Evolutionary conservation across 2,113 vertebrate genomes (phyloP).

Genomic region (Otis tarda): DNA sequence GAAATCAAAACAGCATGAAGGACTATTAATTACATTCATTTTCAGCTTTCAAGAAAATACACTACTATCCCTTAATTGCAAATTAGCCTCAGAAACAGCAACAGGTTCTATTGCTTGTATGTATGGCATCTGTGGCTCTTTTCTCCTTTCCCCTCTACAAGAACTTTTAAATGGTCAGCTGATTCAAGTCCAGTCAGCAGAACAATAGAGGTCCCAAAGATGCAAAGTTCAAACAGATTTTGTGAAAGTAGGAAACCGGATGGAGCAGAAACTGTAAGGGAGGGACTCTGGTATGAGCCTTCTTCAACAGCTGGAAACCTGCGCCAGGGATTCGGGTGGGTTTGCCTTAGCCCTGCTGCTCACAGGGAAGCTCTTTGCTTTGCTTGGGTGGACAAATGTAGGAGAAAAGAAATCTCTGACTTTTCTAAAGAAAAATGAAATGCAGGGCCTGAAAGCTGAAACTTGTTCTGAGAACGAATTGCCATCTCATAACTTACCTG

Average conservation of each 20-base stretch:
- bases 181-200: not conserved
- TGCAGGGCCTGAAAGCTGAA: not conserved
- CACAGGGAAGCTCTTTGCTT: not conserved
- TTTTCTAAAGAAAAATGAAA: not conserved
- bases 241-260: not conserved
- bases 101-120: not conserved
- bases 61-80: not conserved
- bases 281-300: not conserved
- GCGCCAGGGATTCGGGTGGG: not conserved
- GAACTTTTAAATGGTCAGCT: not conserved
- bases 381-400: not conserved
- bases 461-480: not conserved
- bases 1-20: not conserved
- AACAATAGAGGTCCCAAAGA: not conserved
- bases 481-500: not conserved
- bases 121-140: not conserved
- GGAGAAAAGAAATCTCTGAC: not conserved
- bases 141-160: not conserved
- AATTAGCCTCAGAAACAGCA: not conserved
- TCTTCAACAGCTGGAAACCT: not conserved
- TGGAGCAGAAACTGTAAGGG: not conserved
- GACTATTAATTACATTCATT: not conserved
- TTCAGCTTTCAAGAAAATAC: not conserved
- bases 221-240: not conserved
- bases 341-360: not conserved